Conservation (phyloP, 2,113 vertebrate genomes). For the Puma concolor region DNA sequence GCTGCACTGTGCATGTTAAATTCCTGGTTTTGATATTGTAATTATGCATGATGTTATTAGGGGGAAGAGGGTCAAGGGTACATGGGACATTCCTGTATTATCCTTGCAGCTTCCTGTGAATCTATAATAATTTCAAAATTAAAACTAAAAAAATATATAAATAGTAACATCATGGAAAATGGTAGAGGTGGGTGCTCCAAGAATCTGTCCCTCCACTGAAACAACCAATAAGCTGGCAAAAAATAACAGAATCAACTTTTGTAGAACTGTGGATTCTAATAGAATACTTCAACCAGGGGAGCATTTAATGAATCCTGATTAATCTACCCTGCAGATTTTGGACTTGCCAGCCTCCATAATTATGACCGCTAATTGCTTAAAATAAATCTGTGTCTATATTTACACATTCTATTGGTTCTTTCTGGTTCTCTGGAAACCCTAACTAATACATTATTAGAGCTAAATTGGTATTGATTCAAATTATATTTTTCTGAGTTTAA, state of each 20-base stretch:
- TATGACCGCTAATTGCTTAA: neutral
- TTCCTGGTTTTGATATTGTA: neutral
- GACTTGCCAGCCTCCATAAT: neutral
- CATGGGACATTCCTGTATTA: neutral
- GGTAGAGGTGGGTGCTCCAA: neutral
- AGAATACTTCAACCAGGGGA: neutral
- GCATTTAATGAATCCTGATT: neutral
- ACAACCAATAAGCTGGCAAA: neutral
- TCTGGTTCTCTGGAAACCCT: neutral
- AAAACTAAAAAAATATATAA: neutral
- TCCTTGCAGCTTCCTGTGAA: neutral
- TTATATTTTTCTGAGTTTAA: neutral
- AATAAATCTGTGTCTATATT: neutral
- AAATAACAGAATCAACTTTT: neutral
- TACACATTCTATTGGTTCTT: neutral
- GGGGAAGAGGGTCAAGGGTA: neutral
- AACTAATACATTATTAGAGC: neutral
- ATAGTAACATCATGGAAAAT: neutral
- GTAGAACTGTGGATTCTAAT: neutral
- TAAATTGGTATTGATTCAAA: neutral
- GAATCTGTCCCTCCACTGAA: neutral
- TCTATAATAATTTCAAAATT: slow-evolving; percentile 31
- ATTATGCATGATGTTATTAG: neutral
- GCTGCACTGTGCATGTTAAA: neutral
- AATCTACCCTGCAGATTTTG: neutral